Base-by-base conservation (phyloP, 2,888 invertebrate species). In the Hypsopygia costalis region DNA sequence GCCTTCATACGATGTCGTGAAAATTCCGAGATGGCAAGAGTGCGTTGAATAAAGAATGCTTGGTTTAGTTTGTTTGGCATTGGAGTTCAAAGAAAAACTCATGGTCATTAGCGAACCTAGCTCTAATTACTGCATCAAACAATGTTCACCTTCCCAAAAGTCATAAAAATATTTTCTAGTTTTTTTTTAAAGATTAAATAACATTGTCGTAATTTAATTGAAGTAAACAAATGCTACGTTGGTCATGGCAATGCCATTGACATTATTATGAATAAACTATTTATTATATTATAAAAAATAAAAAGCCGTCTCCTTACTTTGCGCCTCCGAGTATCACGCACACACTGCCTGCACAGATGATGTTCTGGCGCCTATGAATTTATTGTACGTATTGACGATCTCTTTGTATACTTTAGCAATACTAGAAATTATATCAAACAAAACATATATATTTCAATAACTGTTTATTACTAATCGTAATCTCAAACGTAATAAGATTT, bases 11-110 rank as follows among this genome's bases (percentile, higher is more conserved):
- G 16, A 58, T 60, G 52, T 60, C 58, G 50, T 51, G 38, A 58
- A 54, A 53, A 52, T 67, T 58, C 59, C 40, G 35, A 54, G 59
- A 67, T 66, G 37, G 57, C 43, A 47, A 58, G 57, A 56, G 32
- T 6, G 11, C 41, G 48, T 51, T 62, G 47, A 52, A 43, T 64
- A 62, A 67, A 51, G 42, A 46, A 4, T 16, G n/a, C n/a, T 48
- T 52, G 54, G 51, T 58, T 49, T 52, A 39, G 47, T 44, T 38
- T 45, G 47, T 51, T 55, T 52, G 52, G 51, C 59, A 62, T 54
- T 55, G 60, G 44, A 31, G 45, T 49, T 53, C 50, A 52, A 53
- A 52, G 46, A 51, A 51, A 36, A 42, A 36, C 25, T 32, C 44
- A 35, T 30, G 25, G 40, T 37, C 41, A 40, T 38, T n/a, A 7